Conservation (phyloP, 2,113 vertebrate species). For the Labrus mixtus region DNA sequence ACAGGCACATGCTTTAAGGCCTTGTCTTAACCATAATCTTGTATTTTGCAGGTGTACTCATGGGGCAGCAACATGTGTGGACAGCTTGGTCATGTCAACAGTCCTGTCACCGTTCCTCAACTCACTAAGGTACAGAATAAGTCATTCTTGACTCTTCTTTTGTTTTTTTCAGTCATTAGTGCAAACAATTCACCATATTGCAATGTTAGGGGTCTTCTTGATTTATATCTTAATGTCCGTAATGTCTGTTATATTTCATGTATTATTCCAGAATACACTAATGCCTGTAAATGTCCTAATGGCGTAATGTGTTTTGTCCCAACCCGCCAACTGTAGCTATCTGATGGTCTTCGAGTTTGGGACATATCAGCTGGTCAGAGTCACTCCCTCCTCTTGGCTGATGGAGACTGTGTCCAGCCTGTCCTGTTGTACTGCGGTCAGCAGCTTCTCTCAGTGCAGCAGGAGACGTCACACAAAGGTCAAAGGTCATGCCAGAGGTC, state of each 20-base stretch:
- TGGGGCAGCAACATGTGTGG: slow-evolving; percentile 95
- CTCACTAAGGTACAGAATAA: slow-evolving; percentile 86
- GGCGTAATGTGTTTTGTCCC: not conserved
- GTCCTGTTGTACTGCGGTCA: slow-evolving; percentile 91
- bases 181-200: not conserved
- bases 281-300: not conserved
- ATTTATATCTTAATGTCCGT: too few relatives aligned
- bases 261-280: not conserved
- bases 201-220: too few relatives aligned
- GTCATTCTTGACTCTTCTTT: not conserved
- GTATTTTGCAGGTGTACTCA: slow-evolving; percentile 88
- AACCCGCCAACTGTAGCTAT: slow-evolving; percentile 79
- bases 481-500: slow-evolving; percentile 55
- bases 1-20: not conserved
- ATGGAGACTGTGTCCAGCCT: slow-evolving; percentile 91
- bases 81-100: slow-evolving; percentile 91
- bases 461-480: slow-evolving; percentile 6
- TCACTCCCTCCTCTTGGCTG: slow-evolving; percentile 92
- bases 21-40: not conserved
- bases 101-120: slow-evolving; percentile 91
- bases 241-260: too few relatives aligned
- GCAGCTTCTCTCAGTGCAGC: slow-evolving; percentile 61
- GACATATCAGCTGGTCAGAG: slow-evolving; percentile 90
- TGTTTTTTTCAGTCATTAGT: not conserved
- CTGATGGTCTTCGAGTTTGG: slow-evolving; percentile 88